A percentile compares a stretch with the other conserved stretches of the same genome.
Conservation (phyloP, 2,797 vertebrate genomes). For the Propithecus deckenii region DNA sequence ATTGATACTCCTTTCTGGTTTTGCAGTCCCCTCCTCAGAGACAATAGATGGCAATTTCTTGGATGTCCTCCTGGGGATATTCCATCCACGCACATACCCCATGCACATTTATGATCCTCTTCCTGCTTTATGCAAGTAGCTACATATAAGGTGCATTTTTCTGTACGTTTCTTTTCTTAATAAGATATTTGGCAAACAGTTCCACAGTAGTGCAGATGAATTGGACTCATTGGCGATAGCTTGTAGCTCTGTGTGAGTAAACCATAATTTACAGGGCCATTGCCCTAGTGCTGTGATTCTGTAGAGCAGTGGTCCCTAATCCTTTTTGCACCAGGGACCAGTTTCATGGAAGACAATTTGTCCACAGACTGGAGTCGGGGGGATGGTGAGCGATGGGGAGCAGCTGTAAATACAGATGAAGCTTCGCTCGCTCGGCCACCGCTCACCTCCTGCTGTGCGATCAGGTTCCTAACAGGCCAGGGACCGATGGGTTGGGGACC, state of each 20-base stretch:
- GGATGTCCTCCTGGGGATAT: neutral
- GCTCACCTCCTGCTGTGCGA: too few species aligned
- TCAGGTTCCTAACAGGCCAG: too few species aligned
- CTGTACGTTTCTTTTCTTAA: neutral
- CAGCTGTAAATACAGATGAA: too few species aligned
- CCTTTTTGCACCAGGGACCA: too few species aligned
- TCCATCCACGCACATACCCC: too few species aligned
- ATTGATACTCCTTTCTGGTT: neutral
- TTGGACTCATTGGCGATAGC: fast-evolving
- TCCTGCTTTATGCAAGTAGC: neutral
- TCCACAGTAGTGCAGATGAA: fast-evolving
- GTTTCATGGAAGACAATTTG: too few species aligned
- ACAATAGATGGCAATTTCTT: neutral
- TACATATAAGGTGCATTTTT: fast-evolving
- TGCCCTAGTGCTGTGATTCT: fast-evolving
- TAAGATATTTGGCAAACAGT: neutral
- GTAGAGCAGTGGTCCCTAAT: neutral
- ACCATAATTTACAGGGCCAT: fast-evolving
- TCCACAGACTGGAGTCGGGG: too few species aligned
- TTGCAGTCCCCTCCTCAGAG: neutral
- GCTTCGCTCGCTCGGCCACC: too few species aligned
- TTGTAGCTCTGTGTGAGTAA: fast-evolving
- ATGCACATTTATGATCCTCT: neutral
- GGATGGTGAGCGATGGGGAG: too few species aligned
- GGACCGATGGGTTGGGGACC: too few species aligned